A percentile compares a stretch with the other conserved stretches of the same genome.
phyloP scores from a whole-genome alignment of 37 sponge, comb jelly and placozoan genomes.

The Tethya wilhelma region DNA sequence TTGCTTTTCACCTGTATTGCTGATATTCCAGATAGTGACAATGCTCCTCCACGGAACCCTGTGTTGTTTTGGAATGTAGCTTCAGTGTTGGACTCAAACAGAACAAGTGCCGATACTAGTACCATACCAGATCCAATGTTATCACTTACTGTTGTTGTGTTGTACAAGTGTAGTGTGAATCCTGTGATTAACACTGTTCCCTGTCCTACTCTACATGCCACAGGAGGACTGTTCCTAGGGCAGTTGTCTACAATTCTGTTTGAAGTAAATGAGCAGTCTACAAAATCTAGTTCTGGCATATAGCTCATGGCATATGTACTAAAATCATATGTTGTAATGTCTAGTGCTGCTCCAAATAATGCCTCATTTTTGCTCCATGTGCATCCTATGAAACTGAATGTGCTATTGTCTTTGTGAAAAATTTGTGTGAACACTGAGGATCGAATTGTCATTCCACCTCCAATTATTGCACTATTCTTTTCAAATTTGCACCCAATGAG shows the following conservation, averaged over 20 bases:
- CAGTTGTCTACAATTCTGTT: neutral
- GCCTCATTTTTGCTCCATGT: constrained; percentile 1
- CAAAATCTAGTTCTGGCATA: neutral
- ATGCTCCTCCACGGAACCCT: constrained; percentile 27
- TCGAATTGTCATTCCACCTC: constrained; percentile 14
- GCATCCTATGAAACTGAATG: neutral
- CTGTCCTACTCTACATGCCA: too few species aligned
- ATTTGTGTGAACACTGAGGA: neutral
- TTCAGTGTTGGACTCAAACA: neutral
- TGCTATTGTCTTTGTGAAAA: neutral
- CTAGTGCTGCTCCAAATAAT: constrained; percentile 7
- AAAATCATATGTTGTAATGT: constrained; percentile 10
- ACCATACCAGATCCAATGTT: neutral
- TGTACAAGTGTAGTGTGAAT: neutral
- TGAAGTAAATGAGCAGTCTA: neutral
- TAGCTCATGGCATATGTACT: neutral
- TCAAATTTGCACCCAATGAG: neutral
- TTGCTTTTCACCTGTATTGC: neutral
- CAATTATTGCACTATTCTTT: constrained; percentile 1
- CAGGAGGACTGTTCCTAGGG: too few species aligned
- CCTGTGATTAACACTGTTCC: neutral
- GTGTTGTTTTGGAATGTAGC: constrained; percentile 12
- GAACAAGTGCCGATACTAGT: neutral
- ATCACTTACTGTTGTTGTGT: neutral
- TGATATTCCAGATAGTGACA: constrained; percentile 8